phyloP scores from a whole-genome alignment of 2,888 invertebrate species.

The Caenorhabditis wallacei region DNA sequence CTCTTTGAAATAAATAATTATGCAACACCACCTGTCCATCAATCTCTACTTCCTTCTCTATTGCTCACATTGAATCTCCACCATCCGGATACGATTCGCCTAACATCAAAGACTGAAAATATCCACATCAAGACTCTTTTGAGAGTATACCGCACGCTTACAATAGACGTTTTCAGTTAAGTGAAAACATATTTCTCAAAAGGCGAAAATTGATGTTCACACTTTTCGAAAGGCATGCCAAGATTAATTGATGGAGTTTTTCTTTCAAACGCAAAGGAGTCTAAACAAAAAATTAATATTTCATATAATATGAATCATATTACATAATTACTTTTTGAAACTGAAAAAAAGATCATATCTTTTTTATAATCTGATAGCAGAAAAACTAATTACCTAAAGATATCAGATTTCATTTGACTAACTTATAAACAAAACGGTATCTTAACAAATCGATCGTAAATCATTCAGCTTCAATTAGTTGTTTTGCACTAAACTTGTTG shows the following conservation, averaged over 20 bases:
- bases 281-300: too few species aligned
- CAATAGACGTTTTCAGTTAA: background rate
- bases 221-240: background rate
- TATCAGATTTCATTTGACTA: too few species aligned
- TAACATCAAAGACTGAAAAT: background rate
- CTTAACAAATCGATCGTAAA: too few species aligned
- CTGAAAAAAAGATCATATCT: too few species aligned
- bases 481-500: too few species aligned
- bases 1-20: background rate
- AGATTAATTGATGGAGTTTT: constrained; percentile 1
- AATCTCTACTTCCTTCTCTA: background rate
- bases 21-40: background rate
- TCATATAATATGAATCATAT: too few species aligned
- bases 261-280: too few species aligned
- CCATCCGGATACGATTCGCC: background rate
- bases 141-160: background rate
- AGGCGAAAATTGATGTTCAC: constrained; percentile 8
- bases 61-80: background rate
- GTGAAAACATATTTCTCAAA: background rate
- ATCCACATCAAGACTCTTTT: background rate
- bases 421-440: too few species aligned
- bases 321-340: too few species aligned
- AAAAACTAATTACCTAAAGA: too few species aligned
- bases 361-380: too few species aligned
- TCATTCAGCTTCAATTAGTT: too few species aligned